These are phyloP conservation scores for Mylabris sibirica DNA, from an alignment of 2,888 invertebrate species.

Conservation along the genomic window DNA sequence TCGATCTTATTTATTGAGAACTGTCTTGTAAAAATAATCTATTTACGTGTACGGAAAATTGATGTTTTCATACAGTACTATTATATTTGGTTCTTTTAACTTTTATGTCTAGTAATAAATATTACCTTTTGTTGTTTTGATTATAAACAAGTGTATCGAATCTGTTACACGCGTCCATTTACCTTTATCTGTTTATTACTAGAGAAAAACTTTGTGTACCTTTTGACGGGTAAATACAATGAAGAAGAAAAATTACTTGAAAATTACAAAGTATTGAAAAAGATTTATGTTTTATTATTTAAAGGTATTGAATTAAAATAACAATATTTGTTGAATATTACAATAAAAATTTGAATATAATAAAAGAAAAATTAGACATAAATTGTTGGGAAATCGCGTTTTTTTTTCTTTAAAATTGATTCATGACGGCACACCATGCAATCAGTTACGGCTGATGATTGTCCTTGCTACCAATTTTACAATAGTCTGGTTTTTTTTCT, in stretches of 20 bases:
- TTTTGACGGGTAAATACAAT: slow-evolving; percentile 28
- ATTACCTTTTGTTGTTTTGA: slow-evolving; percentile 11
- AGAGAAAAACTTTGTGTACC: slow-evolving; percentile 6
- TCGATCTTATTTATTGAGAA: slow-evolving; percentile 15
- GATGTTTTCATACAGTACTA: slow-evolving; percentile 25
- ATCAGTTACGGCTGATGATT: slow-evolving; percentile 56
- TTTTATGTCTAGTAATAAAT: slow-evolving; percentile 11
- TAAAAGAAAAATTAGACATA: slow-evolving; percentile 42
- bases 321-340: slow-evolving; percentile 10
- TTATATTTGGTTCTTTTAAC: slow-evolving; percentile 15
- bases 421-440: slow-evolving; percentile 50
- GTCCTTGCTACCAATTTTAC: slow-evolving; percentile 52
- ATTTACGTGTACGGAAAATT: slow-evolving; percentile 24
- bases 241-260: slow-evolving; percentile 17
- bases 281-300: background rate
- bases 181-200: background rate
- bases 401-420: slow-evolving; percentile 51
- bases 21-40: slow-evolving; percentile 15
- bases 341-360: slow-evolving; percentile 27
- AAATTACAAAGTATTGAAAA: background rate
- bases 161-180: background rate
- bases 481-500: slow-evolving; percentile 25
- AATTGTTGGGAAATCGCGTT: slow-evolving; percentile 43
- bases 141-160: slow-evolving; percentile 21
- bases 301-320: background rate